Evolutionary conservation across 1,140 invertebrate genomes (phyloP), one percentile per base, ranked within the genome.

Genomic region (Drosophila sturtevanti): DNA sequence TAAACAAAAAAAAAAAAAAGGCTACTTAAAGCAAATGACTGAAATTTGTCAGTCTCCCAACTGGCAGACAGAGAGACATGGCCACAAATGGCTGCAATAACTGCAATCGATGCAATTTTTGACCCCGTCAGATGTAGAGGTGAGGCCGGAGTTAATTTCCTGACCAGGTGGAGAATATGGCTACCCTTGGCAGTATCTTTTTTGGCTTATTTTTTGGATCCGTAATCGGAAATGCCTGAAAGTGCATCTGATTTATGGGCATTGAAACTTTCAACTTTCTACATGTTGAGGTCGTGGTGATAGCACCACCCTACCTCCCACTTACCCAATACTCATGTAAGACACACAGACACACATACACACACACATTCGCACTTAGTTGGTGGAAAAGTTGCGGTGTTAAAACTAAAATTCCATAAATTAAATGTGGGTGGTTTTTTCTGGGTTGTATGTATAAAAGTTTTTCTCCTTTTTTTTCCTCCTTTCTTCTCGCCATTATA

Each of bases 231-330:
- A 86, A 85, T 86, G 81, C 81, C 41, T 63, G 82, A 82, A 87
- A 87, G 84, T 87, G 82, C 82, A 87, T 87, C 82, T 87, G 82
- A 87, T 87, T 87, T 87, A 87, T 87, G 82, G 81, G 82, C 79
- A 69, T 82, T 72, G 76, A 73, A 85, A 85, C 77, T 85, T 81
- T 85, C 78, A 86, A 81, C 81, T 85, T 85, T 64, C 72, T 52
- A 56, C 66, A 73, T 69, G 64, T 73, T 52, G 72, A 12, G 22
- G 37, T 48, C 69, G 34, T 37, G 10, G 48, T 38, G 37, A 44
- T 63, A 63, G 34, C 60, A 56, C 21, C 54, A 63, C 63, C 70
- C 55, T 63, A n/a, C 54, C 51, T 67, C 63, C 52, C 38, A 67
- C 41, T 16, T 56, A 68, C 52, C 11, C 67, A 82, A 16, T 10